Evolutionary conservation across 2,888 invertebrate species (phyloP).

Genomic region (Hemithea aestivaria): DNA sequence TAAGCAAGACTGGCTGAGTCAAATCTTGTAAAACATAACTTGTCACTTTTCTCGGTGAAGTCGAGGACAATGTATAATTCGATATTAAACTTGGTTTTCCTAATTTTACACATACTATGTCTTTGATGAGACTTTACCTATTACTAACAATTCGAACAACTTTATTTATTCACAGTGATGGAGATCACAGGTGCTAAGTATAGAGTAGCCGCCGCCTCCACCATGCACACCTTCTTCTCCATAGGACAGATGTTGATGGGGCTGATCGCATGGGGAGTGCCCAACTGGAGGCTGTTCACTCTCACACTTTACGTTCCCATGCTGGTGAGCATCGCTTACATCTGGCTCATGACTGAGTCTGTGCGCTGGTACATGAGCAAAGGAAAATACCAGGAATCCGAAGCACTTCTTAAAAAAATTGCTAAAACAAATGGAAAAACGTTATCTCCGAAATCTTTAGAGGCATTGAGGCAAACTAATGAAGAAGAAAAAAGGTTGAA

Average conservation of each 20-base stretch:
- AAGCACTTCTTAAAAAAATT: constrained; percentile 78
- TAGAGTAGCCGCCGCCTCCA: constrained; percentile 7
- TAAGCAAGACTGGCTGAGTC: too few species aligned
- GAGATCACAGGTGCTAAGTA: constrained; percentile 10
- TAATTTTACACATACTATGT: too few species aligned
- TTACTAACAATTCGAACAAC: too few species aligned
- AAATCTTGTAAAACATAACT: too few species aligned
- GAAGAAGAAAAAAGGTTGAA: constrained; percentile 41
- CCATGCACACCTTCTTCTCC: constrained; percentile 12
- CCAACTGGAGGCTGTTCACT: constrained; percentile 83
- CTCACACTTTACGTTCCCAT: constrained; percentile 84
- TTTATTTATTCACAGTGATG: constrained; percentile 69
- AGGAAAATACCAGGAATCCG: constrained; percentile 81
- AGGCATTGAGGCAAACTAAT: constrained; percentile 39
- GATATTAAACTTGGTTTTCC: too few species aligned
- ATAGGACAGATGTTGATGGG: constrained; percentile 8
- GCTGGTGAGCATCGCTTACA: constrained; percentile 81
- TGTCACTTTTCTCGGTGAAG: too few species aligned
- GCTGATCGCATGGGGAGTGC: constrained; percentile 81
- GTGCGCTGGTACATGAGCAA: constrained; percentile 87
- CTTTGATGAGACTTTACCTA: neutral
- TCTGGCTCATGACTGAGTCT: constrained; percentile 84
- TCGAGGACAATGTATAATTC: too few species aligned
- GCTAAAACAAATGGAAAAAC: constrained; percentile 77
- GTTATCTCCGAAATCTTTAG: constrained; percentile 51